Base-by-base conservation (phyloP, 2,888 invertebrate species). In the Spilosoma lubricipeda region DNA sequence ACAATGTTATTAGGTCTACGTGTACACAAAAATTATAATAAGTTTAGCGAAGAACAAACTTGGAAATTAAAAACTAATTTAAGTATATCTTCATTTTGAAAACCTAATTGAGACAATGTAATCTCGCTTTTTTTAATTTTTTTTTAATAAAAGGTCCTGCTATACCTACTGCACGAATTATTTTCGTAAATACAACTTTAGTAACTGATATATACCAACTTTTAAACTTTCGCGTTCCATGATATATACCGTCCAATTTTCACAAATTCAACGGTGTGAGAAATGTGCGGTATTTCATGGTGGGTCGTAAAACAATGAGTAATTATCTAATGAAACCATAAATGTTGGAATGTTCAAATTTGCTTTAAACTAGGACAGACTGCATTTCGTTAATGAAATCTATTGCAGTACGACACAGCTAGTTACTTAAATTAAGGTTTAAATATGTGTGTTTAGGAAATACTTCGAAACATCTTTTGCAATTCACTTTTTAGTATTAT, bases 31-130 rank as follows among this genome's bases (percentile, higher is more conserved):
- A 45, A 18, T 48, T 33, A 23, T 67, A 23, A 33, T 48, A 48
- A 48, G 20, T 67, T 67, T 20, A n/a, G 48, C 8, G 30, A 39
- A 67, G 30, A 67, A 67, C 48, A 33, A 67, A 67, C 33, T 67
- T 48, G 23, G 42, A 30, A 67, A 48, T 27, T 11, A 30, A 11
- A 67, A 45, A 45, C 30, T 30, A 67, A 48, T 30, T 45, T 33
- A 45, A 45, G 45, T 15, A 4, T 67, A 45, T 45, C 27, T n/a
- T 27, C n/a, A 30, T 63, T 63, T 18, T 18, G 13, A 18, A 59
- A 63, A 30, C 15, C 18, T 18, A 63, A 30, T 18, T 18, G 27
- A 63, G 30, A 18, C 13, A 63, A 7, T 30, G 63, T 63, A 7
- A 59, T 59, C 15, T 30, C 18, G 30, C 63, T 30, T 63, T 63